Evolutionary conservation across 2,797 vertebrate species (phyloP).

Genomic region (Glossophaga mutica): DNA sequence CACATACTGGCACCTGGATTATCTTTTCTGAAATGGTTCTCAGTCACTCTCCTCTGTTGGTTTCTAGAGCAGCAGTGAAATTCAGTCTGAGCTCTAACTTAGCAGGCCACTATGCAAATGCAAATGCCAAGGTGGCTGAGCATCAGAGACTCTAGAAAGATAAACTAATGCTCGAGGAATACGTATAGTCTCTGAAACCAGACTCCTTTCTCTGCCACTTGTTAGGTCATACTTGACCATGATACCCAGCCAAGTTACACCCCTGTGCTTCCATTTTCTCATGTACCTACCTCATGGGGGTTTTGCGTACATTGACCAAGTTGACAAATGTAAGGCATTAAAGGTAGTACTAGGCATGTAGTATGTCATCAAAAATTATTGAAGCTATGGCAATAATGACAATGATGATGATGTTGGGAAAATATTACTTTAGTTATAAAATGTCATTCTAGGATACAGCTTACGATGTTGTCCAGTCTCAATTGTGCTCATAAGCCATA

Average conservation of each 20-base stretch:
- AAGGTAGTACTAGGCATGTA: neutral
- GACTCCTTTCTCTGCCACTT: neutral
- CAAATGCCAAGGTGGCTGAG: neutral
- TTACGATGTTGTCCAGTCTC: neutral
- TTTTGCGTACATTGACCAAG: neutral
- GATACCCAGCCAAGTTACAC: neutral
- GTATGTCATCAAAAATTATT: neutral
- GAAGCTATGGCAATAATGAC: neutral
- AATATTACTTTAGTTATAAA: neutral
- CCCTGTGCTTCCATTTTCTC: neutral
- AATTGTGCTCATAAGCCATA: neutral
- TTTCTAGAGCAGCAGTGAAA: neutral
- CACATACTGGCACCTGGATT: neutral
- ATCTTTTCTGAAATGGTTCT: neutral
- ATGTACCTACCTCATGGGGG: accelerated
- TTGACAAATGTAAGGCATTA: neutral
- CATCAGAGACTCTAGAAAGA: neutral
- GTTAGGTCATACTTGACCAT: neutral
- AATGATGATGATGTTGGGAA: neutral
- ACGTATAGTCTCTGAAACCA: neutral
- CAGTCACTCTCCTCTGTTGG: neutral
- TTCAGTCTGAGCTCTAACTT: neutral
- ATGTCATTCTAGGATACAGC: neutral
- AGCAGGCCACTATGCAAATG: neutral
- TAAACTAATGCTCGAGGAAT: neutral